A percentile compares a stretch with the other conserved stretches of the same genome.
Evolutionary conservation across 2,113 vertebrate genomes (phyloP).

Genomic region (Notechis scutatus): DNA sequence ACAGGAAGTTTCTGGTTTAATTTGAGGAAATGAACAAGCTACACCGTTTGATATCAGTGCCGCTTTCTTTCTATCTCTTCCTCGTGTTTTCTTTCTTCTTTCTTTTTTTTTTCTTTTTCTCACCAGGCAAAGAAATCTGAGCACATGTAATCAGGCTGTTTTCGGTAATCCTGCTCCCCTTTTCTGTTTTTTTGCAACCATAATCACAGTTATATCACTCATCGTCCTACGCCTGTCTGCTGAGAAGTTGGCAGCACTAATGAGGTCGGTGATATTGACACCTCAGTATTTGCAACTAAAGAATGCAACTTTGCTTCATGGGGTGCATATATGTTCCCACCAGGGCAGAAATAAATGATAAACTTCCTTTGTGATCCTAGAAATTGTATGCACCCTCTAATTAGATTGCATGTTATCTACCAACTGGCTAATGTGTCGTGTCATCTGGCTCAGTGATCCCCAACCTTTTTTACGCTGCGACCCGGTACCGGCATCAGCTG

Average conservation of each 20-base stretch:
- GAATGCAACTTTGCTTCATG: not conserved
- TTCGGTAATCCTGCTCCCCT: too few relatives aligned
- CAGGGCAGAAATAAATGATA: not conserved
- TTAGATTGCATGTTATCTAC: too few relatives aligned
- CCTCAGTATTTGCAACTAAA: too few relatives aligned
- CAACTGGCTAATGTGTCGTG: not conserved
- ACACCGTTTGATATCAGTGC: not conserved
- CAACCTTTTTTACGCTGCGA: too few relatives aligned
- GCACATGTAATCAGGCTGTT: not conserved
- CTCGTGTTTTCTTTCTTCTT: not conserved
- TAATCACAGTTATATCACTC: not conserved
- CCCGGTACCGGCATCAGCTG: too few relatives aligned
- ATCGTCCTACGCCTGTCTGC: not conserved
- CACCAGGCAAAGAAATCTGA: not conserved
- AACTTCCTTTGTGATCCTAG: not conserved
- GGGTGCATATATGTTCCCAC: not conserved
- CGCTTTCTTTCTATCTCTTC: not conserved
- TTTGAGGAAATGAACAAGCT: not conserved
- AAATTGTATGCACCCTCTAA: not conserved
- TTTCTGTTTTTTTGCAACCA: not conserved
- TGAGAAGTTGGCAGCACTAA: not conserved
- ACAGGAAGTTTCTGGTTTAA: not conserved
- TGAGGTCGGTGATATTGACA: not conserved
- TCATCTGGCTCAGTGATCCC: too few relatives aligned
- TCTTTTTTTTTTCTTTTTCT: not conserved